A percentile compares a stretch with the other conserved stretches of the same genome.
Conservation (phyloP, 2,888 invertebrate species). For the Orchesella flavescens region DNA sequence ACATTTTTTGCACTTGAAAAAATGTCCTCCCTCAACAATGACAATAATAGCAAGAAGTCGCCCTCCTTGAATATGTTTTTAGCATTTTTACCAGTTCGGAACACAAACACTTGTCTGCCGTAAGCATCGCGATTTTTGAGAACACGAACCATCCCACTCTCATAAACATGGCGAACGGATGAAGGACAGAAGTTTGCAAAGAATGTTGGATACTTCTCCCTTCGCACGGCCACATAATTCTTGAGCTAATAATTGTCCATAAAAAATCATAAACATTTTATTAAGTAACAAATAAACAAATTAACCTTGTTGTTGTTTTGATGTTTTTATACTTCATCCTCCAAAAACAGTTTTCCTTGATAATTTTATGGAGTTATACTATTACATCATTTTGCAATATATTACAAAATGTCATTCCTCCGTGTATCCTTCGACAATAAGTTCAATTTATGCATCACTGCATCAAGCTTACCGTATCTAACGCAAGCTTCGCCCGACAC, state of each 20-base stretch:
- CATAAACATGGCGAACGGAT: slow-evolving; percentile 58
- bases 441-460: slow-evolving; percentile 2
- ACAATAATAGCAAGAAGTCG: slow-evolving; percentile 9
- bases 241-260: slow-evolving; percentile 39
- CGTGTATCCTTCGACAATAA: too few species aligned
- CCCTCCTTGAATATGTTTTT: neutral
- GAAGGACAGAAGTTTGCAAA: slow-evolving; percentile 55
- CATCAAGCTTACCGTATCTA: slow-evolving; percentile 58
- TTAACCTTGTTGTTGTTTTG: too few species aligned
- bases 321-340: too few species aligned
- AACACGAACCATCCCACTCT: slow-evolving; percentile 61
- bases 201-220: slow-evolving; percentile 54
- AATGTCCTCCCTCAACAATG: neutral
- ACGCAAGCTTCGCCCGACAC: slow-evolving; percentile 53
- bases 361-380: slow-evolving; percentile 13
- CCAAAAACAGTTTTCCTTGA: neutral
- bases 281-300: neutral
- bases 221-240: slow-evolving; percentile 51
- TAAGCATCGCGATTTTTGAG: slow-evolving; percentile 55
- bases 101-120: slow-evolving; percentile 61
- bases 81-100: slow-evolving; percentile 53
- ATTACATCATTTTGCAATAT: too few species aligned
- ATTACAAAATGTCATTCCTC: too few species aligned
- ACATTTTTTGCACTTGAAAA: slow-evolving; percentile 4
- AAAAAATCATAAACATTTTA: neutral